These are phyloP conservation scores for Anoura caudifer DNA, from an alignment of 2,113 vertebrate genomes.

Conservation along the genomic window DNA sequence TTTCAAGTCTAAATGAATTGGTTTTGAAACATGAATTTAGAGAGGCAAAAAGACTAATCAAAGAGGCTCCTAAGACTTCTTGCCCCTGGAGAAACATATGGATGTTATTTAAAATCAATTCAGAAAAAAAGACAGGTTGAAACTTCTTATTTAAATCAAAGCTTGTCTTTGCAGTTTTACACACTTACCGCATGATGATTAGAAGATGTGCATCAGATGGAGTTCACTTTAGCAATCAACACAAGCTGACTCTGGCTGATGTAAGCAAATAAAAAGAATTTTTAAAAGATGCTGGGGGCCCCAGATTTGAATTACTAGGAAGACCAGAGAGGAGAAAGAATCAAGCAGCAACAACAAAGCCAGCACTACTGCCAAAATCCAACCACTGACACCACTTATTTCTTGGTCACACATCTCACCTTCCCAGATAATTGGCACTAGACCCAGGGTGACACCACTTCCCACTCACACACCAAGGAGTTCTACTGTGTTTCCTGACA, in stretches of 20 bases:
- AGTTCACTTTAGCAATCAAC: background rate
- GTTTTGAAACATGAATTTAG: slow-evolving; percentile 68
- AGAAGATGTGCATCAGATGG: background rate
- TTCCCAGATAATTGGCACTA: background rate
- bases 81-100: slow-evolving; percentile 59
- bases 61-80: slow-evolving; percentile 55
- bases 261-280: background rate
- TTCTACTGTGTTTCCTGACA: background rate
- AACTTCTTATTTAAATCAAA: slow-evolving; percentile 63
- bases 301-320: background rate
- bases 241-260: background rate
- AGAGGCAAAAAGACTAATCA: slow-evolving; percentile 70
- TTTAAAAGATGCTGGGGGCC: background rate
- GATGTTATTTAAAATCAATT: slow-evolving; percentile 71
- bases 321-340: background rate
- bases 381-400: background rate
- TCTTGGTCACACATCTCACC: background rate
- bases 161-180: background rate
- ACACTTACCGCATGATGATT: background rate
- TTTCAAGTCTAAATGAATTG: slow-evolving; percentile 65
- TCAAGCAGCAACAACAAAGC: background rate
- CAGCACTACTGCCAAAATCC: background rate
- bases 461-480: background rate
- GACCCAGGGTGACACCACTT: background rate
- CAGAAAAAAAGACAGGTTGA: slow-evolving; percentile 56